Evolutionary conservation across 2,113 vertebrate species (phyloP).

Genomic region (Mirza zaza): DNA sequence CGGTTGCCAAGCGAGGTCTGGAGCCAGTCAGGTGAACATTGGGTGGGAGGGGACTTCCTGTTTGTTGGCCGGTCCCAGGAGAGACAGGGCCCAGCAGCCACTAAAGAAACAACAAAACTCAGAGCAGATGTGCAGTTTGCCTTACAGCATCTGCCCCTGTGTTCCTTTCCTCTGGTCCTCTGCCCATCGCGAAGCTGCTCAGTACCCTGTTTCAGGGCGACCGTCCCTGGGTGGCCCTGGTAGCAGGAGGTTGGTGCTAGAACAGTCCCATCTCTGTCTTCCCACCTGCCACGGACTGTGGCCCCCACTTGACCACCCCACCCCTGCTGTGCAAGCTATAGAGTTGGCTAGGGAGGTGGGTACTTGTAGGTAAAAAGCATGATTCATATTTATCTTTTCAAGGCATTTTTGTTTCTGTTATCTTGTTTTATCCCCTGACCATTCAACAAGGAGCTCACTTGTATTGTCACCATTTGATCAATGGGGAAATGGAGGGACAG

Average conservation of each 20-base stretch:
- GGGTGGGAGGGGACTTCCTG: not conserved
- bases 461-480: not conserved
- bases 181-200: not conserved
- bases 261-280: not conserved
- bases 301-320: not conserved
- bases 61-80: not conserved
- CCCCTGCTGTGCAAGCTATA: not conserved
- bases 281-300: too few species aligned
- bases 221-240: not conserved
- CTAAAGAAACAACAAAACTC: not conserved
- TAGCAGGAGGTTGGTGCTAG: not conserved
- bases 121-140: too few species aligned
- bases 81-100: not conserved
- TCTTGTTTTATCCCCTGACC: not conserved
- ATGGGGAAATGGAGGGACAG: not conserved
- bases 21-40: not conserved
- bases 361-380: not conserved
- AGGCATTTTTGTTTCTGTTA: not conserved
- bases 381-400: not conserved
- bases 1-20: not conserved
- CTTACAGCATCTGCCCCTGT: not conserved
- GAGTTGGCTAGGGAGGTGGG: not conserved
- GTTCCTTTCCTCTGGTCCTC: not conserved
- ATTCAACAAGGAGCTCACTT: not conserved
- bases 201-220: not conserved